Evolutionary conservation across 2,113 vertebrate genomes (phyloP).

Genomic region (Oreochromis tanganicae): DNA sequence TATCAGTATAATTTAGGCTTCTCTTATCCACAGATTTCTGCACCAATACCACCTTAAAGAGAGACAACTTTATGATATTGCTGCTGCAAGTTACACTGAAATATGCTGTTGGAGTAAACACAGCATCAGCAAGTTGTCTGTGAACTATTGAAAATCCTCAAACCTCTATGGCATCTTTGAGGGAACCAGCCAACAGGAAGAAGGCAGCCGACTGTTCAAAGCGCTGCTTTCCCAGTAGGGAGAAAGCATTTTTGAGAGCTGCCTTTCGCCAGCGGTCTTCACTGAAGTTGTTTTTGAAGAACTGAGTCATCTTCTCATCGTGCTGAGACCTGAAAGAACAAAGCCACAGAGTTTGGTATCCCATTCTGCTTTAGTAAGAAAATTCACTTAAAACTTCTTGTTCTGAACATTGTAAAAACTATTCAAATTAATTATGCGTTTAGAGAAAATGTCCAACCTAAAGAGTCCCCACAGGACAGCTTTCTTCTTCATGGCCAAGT

Average conservation of each 20-base stretch:
- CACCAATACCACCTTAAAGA: not conserved
- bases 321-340: conserved; percentile 83
- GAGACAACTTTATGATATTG: not conserved
- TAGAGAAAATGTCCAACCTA: conserved; percentile 70
- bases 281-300: conserved; percentile 96
- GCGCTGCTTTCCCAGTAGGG: conserved; percentile 94
- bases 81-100: not conserved
- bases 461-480: conserved; percentile 97
- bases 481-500: conserved; percentile 98
- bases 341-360: not conserved
- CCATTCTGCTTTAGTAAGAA: not conserved
- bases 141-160: not conserved
- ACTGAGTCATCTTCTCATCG: conserved; percentile 96
- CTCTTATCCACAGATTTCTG: not conserved
- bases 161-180: conserved; percentile 98
- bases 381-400: not conserved
- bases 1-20: conserved; percentile 56
- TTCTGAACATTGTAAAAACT: not conserved
- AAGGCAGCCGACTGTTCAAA: conserved; percentile 98
- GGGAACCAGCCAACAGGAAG: conserved; percentile 93
- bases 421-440: not conserved
- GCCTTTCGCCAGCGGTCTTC: conserved; percentile 97
- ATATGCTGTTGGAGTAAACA: not conserved
- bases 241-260: conserved; percentile 96
- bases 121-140: not conserved